These are phyloP conservation scores for Esperia sulphurella DNA, from an alignment of 2,888 invertebrate genomes.

Conservation along the genomic window DNA sequence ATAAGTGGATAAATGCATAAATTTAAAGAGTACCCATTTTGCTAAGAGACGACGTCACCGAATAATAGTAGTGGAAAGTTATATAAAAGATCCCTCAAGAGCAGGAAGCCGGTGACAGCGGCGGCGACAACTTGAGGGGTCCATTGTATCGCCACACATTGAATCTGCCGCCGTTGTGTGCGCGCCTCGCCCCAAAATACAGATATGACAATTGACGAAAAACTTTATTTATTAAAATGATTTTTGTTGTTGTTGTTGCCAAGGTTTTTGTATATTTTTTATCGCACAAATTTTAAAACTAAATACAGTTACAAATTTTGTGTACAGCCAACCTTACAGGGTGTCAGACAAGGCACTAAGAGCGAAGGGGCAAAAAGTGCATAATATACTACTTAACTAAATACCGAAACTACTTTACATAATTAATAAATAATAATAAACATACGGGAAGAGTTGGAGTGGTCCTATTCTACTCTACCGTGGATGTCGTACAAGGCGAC, in stretches of 20 bases:
- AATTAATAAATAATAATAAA: too few relatives aligned
- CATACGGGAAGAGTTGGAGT: too few relatives aligned
- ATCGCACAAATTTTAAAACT: too few relatives aligned
- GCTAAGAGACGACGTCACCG: neutral
- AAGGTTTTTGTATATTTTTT: too few relatives aligned
- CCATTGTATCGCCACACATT: slow-evolving; percentile 5
- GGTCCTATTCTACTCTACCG: too few relatives aligned
- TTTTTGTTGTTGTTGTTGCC: neutral
- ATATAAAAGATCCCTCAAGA: neutral
- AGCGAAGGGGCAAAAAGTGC: too few relatives aligned
- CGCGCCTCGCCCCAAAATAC: neutral
- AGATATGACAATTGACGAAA: neutral
- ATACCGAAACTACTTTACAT: too few relatives aligned
- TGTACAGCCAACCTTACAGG: too few relatives aligned
- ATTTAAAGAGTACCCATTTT: slow-evolving; percentile 1
- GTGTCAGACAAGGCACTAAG: too few relatives aligned
- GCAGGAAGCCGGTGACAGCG: slow-evolving; percentile 3
- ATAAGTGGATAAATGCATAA: neutral
- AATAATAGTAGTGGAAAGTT: slow-evolving; percentile 4
- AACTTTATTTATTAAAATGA: neutral
- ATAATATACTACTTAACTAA: too few relatives aligned
- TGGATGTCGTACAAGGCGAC: too few relatives aligned
- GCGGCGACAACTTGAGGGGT: slow-evolving; percentile 4
- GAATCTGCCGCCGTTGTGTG: neutral
- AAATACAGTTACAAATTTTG: too few relatives aligned